phyloP scores from a whole-genome alignment of 2,113 vertebrate species.

The Mustelus asterias region DNA sequence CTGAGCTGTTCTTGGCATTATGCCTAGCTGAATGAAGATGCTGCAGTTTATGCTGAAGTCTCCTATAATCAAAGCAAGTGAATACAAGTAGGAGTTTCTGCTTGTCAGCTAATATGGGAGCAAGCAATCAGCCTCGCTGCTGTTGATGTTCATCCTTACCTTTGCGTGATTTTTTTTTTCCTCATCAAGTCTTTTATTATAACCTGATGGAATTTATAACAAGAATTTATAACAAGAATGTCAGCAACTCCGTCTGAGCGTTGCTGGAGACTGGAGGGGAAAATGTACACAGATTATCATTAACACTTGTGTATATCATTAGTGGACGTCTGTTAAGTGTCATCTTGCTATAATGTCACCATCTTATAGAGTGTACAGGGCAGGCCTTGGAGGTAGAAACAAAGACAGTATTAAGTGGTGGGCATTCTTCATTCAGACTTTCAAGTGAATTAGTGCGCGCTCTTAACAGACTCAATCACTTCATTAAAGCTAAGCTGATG shows the following conservation, averaged over 20 bases:
- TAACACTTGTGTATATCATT: conserved; percentile 10
- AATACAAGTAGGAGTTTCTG: conserved; percentile 6
- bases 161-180: not conserved
- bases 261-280: not conserved
- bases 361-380: not conserved
- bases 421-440: not conserved
- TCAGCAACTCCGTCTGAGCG: not conserved
- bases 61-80: conserved; percentile 18
- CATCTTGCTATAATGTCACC: not conserved
- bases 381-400: not conserved
- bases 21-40: not conserved
- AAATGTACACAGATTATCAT: not conserved
- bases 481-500: not conserved
- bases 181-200: not conserved
- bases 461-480: not conserved
- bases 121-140: not conserved
- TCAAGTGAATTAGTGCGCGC: not conserved
- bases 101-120: not conserved
- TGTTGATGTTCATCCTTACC: not conserved
- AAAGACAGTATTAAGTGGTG: not conserved
- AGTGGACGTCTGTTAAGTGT: not conserved
- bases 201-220: conserved; percentile 9
- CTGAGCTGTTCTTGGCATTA: not conserved
- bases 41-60: not conserved
- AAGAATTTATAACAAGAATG: not conserved